Base-by-base conservation (phyloP, 53 echinoderm and acorn worm genomes). In the Arbacia lixula region DNA sequence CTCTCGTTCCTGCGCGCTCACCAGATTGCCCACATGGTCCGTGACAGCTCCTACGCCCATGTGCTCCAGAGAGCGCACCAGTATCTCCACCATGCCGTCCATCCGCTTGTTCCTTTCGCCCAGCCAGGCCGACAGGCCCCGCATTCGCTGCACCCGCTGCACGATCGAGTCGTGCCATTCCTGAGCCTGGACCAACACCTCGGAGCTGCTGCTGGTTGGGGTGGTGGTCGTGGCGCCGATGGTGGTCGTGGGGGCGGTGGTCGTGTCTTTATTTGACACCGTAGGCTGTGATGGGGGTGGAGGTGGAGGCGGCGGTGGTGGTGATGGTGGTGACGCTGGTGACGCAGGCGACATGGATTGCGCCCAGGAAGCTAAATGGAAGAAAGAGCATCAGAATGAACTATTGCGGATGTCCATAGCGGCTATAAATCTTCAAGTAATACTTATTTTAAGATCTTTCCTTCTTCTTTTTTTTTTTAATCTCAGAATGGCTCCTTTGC, bases 11-110 rank as follows among this genome's bases (percentile, higher is more conserved):
- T n/a, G n/a, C 2, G 31, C 20, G 6, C 82, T n/a, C 49, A 81
- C 82, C 82, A 81, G 30, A 17, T 81, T 81, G 28, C 82, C 82
- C 4, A 81, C 42, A 26, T 81, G 82, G 31, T 81, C 82, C 10
- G 82, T 81, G 24, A 81, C 82, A 3, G 82, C 82, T 1, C 82
- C 82, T 9, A 81, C 82, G 5, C 82, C 82, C 82, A 81, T 81
- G 51, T 81, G 62, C 14, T 81, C 82, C 19, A 81, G 65, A 9
- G 82, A 81, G 19, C 82, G 46, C 6, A 81, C 82, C 26, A 81
- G 64, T 30, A 81, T 81, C 82, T 81, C 82, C 49, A 81, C 82
- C 82, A 81, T 81, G 39, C 82, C 82, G 34, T 81, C 82, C 82
- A 81, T 81, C 4, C 82, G 82, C 64, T 81, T 81, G 82, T 81